A percentile compares a stretch with the other conserved stretches of the same genome.
Evolutionary conservation across 2,888 invertebrate genomes (phyloP).

Genomic region (Nymphalis urticae): DNA sequence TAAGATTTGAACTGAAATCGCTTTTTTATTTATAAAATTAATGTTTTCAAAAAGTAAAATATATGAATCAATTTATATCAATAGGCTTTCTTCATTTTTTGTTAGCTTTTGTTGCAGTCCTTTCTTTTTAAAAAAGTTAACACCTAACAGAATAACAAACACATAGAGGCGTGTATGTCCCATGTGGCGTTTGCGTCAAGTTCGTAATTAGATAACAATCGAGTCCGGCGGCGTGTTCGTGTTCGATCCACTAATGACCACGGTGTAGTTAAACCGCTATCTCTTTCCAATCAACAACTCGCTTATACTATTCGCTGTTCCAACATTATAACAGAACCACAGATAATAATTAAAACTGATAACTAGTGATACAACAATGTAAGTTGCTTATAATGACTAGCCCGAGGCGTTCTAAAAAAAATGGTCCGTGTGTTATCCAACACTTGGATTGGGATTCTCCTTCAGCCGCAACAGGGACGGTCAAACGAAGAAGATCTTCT

Average conservation of each 20-base stretch:
- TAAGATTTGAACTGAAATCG: too few relatives aligned
- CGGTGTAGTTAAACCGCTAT: slow-evolving; percentile 46
- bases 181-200: slow-evolving; percentile 66
- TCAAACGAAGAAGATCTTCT: slow-evolving; percentile 83
- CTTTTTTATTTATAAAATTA: too few relatives aligned
- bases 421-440: slow-evolving; percentile 65
- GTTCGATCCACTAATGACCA: slow-evolving; percentile 66
- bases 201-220: slow-evolving; percentile 78
- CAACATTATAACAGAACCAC: slow-evolving; percentile 38
- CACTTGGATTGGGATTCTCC: slow-evolving; percentile 87
- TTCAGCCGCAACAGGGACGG: slow-evolving; percentile 86
- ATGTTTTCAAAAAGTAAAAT: too few relatives aligned
- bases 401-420: slow-evolving; percentile 75
- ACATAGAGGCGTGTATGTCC: slow-evolving; percentile 51
- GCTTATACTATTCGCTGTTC: slow-evolving; percentile 53
- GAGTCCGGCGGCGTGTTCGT: slow-evolving; percentile 58
- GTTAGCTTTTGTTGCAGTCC: too few relatives aligned
- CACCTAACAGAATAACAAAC: slow-evolving; percentile 61
- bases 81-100: too few relatives aligned
- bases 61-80: too few relatives aligned
- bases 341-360: slow-evolving; percentile 33
- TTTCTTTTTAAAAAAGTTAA: slow-evolving; percentile 38
- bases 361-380: slow-evolving; percentile 57
- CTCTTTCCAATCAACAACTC: slow-evolving; percentile 46
- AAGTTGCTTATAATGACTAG: slow-evolving; percentile 74